These are phyloP conservation scores for Magallana gigas DNA, from an alignment of 1,140 invertebrate species.

Conservation along the genomic window DNA sequence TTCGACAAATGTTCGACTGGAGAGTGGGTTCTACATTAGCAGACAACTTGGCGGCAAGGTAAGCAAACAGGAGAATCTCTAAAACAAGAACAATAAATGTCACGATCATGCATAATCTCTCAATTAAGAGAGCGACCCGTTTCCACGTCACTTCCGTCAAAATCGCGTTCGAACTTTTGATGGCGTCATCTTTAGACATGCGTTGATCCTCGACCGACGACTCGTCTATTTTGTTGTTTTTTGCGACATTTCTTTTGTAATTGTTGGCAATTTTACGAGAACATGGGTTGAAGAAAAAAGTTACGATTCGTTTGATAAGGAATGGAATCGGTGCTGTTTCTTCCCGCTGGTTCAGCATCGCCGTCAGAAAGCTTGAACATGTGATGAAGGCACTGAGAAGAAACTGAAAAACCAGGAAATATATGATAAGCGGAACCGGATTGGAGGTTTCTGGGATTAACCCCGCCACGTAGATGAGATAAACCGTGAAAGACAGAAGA, in stretches of 20 bases:
- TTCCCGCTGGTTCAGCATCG: neutral
- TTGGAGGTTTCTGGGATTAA: neutral
- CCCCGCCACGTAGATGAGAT: neutral
- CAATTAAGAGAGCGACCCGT: neutral
- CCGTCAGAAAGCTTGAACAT: constrained; percentile 9
- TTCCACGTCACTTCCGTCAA: neutral
- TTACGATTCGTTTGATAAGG: neutral
- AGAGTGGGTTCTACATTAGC: neutral
- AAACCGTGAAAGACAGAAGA: constrained; percentile 10
- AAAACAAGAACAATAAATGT: neutral
- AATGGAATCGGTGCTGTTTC: neutral
- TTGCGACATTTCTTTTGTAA: too few relatives aligned
- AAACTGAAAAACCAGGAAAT: constrained; percentile 8
- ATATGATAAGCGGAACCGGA: neutral
- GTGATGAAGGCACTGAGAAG: neutral
- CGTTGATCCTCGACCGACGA: neutral
- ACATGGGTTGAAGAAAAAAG: neutral
- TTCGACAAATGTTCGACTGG: neutral
- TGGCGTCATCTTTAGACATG: neutral
- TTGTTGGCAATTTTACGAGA: neutral
- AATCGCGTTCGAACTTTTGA: neutral
- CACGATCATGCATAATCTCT: neutral
- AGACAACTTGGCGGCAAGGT: neutral
- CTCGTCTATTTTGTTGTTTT: neutral
- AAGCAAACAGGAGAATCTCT: neutral